Evolutionary conservation across 2,113 vertebrate genomes (phyloP).

Genomic region (Eidolon helvum): DNA sequence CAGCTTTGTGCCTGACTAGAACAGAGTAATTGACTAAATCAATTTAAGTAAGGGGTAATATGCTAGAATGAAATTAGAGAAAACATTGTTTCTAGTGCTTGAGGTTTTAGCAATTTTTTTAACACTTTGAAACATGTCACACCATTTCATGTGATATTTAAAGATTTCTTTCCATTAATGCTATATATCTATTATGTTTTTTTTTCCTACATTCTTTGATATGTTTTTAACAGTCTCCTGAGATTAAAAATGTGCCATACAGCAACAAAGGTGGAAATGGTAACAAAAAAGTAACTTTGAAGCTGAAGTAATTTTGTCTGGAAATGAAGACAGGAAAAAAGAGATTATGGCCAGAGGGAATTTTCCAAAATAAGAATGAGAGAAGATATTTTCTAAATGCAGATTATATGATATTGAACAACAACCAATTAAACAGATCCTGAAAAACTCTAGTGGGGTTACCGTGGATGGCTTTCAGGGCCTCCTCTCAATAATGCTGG

Average conservation of each 20-base stretch:
- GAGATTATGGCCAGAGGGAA: not conserved
- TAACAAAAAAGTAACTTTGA: not conserved
- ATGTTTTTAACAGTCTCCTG: constrained; percentile 33
- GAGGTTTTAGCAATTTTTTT: not conserved
- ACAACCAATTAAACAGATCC: not conserved
- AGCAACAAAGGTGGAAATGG: not conserved
- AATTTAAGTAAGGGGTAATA: not conserved
- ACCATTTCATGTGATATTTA: constrained; percentile 38
- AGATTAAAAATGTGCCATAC: not conserved
- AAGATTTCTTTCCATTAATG: not conserved
- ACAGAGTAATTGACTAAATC: not conserved
- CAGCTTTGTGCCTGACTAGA: not conserved
- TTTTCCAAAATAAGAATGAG: not conserved
- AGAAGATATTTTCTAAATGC: not conserved
- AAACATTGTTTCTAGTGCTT: not conserved
- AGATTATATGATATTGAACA: not conserved
- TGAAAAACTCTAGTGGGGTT: not conserved
- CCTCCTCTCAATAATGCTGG: not conserved
- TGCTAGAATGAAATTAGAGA: not conserved
- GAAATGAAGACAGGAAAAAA: not conserved
- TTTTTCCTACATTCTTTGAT: not conserved
- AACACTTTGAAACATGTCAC: not conserved
- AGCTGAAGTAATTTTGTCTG: not conserved
- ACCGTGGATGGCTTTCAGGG: not conserved
- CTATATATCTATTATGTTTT: not conserved